These are phyloP conservation scores for Micropoecilia bifurca DNA, from an alignment of 2,797 vertebrate species.

Conservation along the genomic window DNA sequence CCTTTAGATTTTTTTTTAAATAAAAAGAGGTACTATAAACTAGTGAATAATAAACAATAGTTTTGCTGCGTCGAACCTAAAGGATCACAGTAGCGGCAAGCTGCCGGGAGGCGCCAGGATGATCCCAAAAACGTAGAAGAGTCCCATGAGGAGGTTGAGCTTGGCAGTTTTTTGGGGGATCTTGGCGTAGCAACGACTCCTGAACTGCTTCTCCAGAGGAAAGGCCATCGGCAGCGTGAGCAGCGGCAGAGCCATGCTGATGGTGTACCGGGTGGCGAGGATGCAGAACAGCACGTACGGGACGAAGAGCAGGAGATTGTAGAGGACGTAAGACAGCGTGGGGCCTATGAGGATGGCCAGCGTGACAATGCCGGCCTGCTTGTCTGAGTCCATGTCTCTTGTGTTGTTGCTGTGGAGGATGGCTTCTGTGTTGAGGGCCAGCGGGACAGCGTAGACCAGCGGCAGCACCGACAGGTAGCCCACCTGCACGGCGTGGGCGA, in stretches of 20 bases:
- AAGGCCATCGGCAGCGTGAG: conserved; percentile 98
- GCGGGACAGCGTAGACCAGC: conserved; percentile 91
- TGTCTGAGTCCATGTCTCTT: conserved; percentile 96
- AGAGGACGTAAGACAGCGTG: conserved; percentile 91
- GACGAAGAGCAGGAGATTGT: conserved; percentile 91
- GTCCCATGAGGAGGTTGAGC: conserved; percentile 94
- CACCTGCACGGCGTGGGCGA: conserved; percentile 95
- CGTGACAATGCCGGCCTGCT: conserved; percentile 94
- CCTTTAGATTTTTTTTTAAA: conserved; percentile 42
- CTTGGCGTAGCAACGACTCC: conserved; percentile 89
- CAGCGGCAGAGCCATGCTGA: conserved; percentile 95
- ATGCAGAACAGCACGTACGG: conserved; percentile 95
- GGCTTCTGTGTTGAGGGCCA: conserved; percentile 96
- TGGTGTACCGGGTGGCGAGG: conserved; percentile 92
- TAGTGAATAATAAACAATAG: conserved; percentile 63
- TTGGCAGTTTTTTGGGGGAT: conserved; percentile 96
- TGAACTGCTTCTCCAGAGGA: conserved; percentile 93
- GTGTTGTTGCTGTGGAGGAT: conserved; percentile 99
- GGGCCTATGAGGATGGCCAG: conserved; percentile 96
- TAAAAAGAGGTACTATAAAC: conserved; percentile 58
- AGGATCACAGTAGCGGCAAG: conserved; percentile 85
- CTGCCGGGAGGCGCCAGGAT: conserved; percentile 88
- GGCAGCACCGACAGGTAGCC: conserved; percentile 93
- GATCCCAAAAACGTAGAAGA: conserved; percentile 96
- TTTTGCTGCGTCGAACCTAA: conserved; percentile 29